phyloP scores from a whole-genome alignment of 1,140 invertebrate species.

The Atta texana region DNA sequence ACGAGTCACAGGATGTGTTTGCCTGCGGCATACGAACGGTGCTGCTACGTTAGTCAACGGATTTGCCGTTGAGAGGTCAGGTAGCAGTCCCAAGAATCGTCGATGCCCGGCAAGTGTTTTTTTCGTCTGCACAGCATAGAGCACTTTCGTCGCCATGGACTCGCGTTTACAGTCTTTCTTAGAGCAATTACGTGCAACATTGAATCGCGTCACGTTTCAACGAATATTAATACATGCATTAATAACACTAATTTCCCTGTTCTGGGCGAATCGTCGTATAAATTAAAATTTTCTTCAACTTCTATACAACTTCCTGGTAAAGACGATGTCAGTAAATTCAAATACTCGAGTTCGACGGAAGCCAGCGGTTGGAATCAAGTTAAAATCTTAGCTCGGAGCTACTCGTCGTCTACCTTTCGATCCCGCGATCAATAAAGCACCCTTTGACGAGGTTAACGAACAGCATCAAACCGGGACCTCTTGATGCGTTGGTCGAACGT shows the following conservation, averaged over 20 bases:
- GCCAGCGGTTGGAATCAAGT: background rate
- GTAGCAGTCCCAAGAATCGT: constrained; percentile 38
- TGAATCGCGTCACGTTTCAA: background rate
- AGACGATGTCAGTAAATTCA: background rate
- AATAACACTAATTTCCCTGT: background rate
- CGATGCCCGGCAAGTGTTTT: constrained; percentile 32
- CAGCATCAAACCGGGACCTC: constrained; percentile 17
- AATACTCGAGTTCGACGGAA: constrained; percentile 2
- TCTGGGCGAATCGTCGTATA: background rate
- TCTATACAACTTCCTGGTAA: background rate
- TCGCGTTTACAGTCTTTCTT: constrained; percentile 43
- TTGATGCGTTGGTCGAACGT: constrained; percentile 29
- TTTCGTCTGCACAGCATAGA: constrained; percentile 42
- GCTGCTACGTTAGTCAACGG: constrained; percentile 19
- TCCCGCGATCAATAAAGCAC: constrained; percentile 26
- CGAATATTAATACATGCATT: background rate
- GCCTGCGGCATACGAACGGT: constrained; percentile 12
- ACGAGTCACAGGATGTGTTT: constrained; percentile 23
- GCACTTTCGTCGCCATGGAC: constrained; percentile 40
- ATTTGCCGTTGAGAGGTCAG: background rate
- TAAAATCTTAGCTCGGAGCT: constrained; percentile 20
- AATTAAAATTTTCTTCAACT: background rate
- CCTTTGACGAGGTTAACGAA: constrained; percentile 39
- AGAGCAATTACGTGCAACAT: background rate
- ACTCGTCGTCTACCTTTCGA: constrained; percentile 18